Evolutionary conservation across 2,797 vertebrate genomes (phyloP), one percentile per base, ranked within the genome.

Genomic region (Myoxocephalus aenaeus): DNA sequence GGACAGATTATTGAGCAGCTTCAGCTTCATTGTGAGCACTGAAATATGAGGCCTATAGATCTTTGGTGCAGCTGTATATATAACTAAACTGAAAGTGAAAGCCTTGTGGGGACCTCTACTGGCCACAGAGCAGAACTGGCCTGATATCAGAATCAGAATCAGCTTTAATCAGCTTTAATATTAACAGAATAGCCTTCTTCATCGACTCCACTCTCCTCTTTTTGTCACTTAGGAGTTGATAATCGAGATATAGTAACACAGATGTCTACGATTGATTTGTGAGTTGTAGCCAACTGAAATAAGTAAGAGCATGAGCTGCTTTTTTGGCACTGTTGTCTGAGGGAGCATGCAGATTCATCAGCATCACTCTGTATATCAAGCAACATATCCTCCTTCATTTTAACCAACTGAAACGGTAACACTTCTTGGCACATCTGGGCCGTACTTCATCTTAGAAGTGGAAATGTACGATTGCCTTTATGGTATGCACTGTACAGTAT

Each of bases 91-190:
- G 57, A 65, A 70, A 81, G 63, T 80, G 64, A 81, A 91, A 89
- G 92, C 63, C 38, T 82, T 89, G 73, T 91, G 83, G 73, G 66
- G 89, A 86, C 93, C 91, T 91, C 93, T 93, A 75, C 76, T 91
- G 94, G 92, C 84, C 82, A 88, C 62, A 79, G 63, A 68, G 34
- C 79, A 61, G 53, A 87, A 83, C 22, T 79, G 46, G 75, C 36
- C 46, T 65, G 72, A 68, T 77, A n/a, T n/a, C n/a, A n/a, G n/a
- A n/a, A n/a, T n/a, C n/a, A n/a, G n/a, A n/a, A n/a, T n/a, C n/a
- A n/a, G n/a, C n/a, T n/a, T n/a, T n/a, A n/a, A n/a, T n/a, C n/a
- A n/a, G n/a, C n/a, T n/a, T n/a, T n/a, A n/a, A n/a, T n/a, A 17
- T 22, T 65, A 34, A 76, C 32, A 69, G 38, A 54, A 70, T 25